phyloP scores from a whole-genome alignment of 2,113 vertebrate species.

The Engraulis encrasicolus region DNA sequence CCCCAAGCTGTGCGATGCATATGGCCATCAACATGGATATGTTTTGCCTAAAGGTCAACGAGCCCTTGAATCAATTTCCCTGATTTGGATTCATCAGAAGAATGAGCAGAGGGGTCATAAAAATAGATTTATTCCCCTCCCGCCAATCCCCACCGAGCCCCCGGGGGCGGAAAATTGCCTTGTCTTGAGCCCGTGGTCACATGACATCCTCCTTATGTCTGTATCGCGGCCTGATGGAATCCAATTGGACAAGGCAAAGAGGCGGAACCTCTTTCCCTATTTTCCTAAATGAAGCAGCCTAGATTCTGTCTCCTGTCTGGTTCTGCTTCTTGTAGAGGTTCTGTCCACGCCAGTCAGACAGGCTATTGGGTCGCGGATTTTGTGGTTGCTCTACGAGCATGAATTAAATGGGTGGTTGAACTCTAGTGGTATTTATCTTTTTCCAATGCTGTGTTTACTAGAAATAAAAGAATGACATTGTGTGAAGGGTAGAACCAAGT shows the following conservation, averaged over 20 bases:
- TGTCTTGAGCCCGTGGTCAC: constrained; percentile 40
- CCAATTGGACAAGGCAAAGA: constrained; percentile 42
- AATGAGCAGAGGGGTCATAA: constrained; percentile 51
- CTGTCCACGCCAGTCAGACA: not conserved
- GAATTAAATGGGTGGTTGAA: not conserved
- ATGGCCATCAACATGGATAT: constrained; percentile 19
- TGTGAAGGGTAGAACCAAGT: not conserved
- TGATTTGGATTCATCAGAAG: constrained; percentile 51
- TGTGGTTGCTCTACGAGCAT: not conserved
- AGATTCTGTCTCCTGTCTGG: not conserved
- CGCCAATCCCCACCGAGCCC: constrained; percentile 32
- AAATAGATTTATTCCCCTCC: constrained; percentile 55
- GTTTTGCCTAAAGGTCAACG: constrained; percentile 46
- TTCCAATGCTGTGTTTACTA: not conserved
- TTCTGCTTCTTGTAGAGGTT: not conserved
- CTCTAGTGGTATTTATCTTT: not conserved
- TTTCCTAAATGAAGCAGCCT: not conserved
- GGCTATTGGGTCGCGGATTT: not conserved
- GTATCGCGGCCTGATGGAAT: constrained; percentile 43
- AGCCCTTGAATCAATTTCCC: constrained; percentile 47
- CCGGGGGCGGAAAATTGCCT: constrained; percentile 35
- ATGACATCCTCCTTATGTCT: constrained; percentile 59
- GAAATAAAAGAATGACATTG: too few relatives aligned
- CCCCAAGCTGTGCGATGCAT: constrained; percentile 15
- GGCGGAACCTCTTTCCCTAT: not conserved